Base-by-base conservation (phyloP, 2,797 vertebrate genomes). In the Urosaurus nigricauda region DNA sequence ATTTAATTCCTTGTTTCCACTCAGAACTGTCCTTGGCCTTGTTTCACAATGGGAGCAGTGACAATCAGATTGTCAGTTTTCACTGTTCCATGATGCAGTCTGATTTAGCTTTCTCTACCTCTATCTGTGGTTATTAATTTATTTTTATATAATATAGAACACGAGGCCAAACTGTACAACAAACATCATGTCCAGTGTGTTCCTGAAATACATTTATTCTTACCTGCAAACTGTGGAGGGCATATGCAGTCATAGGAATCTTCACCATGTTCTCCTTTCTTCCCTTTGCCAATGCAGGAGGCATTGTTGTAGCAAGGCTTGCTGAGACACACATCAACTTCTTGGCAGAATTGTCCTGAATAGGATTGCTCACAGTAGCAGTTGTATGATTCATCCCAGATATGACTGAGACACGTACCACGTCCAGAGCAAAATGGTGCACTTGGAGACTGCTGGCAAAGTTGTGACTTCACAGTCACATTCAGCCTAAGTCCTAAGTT, bases 281-380 rank as follows among this genome's bases (percentile, higher is more conserved):
- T 95, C 88, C 95, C 97, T 86, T 94, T 96, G 91, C 95, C 97
- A 89, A 95, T 79, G 86, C 97, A 98, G 81, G 96, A 95, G 2
- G 94, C 97, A 82, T 98, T 96, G 94, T 98, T 98, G 93, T 96
- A 92, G 93, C 97, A 98, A 12, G 97, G 97, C 84, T 96, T 97
- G 80, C 93, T 93, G 90, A 96, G 96, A 87, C 97, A 98, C 0
- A 92, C 87, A 89, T 98, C 95, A 88, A 96, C 94, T 86, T 96
- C 96, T 90, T 98, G 97, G 94, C 97, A 98, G 92, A 98, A 98
- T 80, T 90, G 96, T 92, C 98, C 98, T 2, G 95, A 97, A 93
- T 97, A 97, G 37, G 91, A 95, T 84, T 95, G 93, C 58, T 93
- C 94, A 92, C 98, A 99, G 13, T 91, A 96, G 88, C 98, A 98